These are phyloP conservation scores for Agrenia bidenticulata DNA, from an alignment of 2,888 invertebrate species.

Conservation along the genomic window DNA sequence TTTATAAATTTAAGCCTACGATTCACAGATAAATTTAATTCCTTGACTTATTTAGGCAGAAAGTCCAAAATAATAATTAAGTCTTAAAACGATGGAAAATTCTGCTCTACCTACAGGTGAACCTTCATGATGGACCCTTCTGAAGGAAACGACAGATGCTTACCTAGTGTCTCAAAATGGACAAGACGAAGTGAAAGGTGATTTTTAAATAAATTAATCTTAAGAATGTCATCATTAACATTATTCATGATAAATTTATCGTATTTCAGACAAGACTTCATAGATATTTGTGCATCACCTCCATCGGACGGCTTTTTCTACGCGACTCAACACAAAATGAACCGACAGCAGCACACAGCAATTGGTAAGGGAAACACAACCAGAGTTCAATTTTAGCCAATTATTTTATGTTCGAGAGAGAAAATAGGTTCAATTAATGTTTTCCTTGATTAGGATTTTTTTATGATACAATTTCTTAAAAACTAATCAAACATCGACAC, in stretches of 20 bases:
- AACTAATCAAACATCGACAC: no score
- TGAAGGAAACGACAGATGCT: neutral
- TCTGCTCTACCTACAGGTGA: neutral
- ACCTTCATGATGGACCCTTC: neutral
- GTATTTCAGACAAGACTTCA: slow-evolving; percentile 43
- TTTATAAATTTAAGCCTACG: no score
- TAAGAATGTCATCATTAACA: neutral
- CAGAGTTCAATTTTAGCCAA: no score
- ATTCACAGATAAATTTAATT: no score
- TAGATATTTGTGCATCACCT: slow-evolving; percentile 60
- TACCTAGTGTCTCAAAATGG: slow-evolving; percentile 7
- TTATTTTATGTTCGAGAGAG: no score
- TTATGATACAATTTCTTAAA: no score
- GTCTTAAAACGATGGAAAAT: neutral
- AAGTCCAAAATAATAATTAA: neutral
- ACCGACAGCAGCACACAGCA: slow-evolving; percentile 21
- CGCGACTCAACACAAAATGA: slow-evolving; percentile 55
- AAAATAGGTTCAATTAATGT: no score
- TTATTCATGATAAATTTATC: neutral
- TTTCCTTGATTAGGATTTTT: no score
- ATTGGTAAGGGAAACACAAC: no score
- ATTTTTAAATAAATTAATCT: neutral
- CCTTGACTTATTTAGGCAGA: neutral
- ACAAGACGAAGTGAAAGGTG: neutral
- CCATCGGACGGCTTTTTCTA: slow-evolving; percentile 74